Evolutionary conservation across 2,797 vertebrate genomes (phyloP), one percentile per base, ranked within the genome.

Genomic region (Hemibagrus guttatus): DNA sequence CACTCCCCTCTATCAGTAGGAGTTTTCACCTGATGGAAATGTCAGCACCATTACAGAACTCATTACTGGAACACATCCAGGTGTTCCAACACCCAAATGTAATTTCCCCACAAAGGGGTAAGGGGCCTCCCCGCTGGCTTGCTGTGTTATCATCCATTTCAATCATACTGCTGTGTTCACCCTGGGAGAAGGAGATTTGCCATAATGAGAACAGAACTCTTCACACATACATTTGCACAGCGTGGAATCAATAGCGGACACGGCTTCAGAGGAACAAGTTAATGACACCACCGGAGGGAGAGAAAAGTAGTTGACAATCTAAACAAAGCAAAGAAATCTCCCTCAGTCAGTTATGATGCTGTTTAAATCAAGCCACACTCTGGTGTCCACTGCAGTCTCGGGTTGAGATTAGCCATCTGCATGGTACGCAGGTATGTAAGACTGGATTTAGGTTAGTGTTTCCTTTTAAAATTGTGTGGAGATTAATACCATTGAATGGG

Each of bases 31-130:
- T 81, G 71, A 74, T 86, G 56, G 81, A 92, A 92, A 92, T 91
- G 89, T 92, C 91, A 92, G n/a, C 64, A 52, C 86, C 63, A 90
- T 87, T 87, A 87, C 74, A 8, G 39, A 91, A 88, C 88, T 91
- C 88, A 88, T 87, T 80, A 86, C 83, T 86, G 13, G 78, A 83
- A 88, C 74, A 86, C 74, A 61, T 75, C 56, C 88, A 86, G 85
- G 89, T 89, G 88, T 80, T 88, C 84, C 81, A 81, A 85, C 81
- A 87, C 82, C 86, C 86, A 79, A 83, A 88, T 87, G 84, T 59
- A 89, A 89, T 90, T 86, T 89, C 28, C 87, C 81, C 84, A 89
- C 81, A 90, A 79, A 84, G 86, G 84, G 64, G 87, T 54, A 58
- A 76, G 81, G 42, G 85, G 84, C 79, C 81, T 84, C 54, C 84